Evolutionary conservation across 23 tunicate species (phyloP).

Genomic region (Diplosoma virens): DNA sequence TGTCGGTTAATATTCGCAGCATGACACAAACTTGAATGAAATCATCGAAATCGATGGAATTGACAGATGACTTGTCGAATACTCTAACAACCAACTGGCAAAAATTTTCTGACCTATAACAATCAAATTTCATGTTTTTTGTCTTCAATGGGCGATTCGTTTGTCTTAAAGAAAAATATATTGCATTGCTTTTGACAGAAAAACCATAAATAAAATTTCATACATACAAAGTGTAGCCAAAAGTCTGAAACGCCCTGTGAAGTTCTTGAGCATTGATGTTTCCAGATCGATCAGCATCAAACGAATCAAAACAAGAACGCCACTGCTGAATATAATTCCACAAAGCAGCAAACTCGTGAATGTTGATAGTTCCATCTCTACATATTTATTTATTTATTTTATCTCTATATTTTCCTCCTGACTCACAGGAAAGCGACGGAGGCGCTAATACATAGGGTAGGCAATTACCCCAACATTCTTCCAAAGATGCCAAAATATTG

Average conservation of each 20-base stretch:
- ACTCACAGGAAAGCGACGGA: too few relatives aligned
- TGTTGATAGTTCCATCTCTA: conserved; percentile 82
- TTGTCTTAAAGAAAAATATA: too few relatives aligned
- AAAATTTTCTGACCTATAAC: conserved; percentile 67
- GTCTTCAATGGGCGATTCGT: too few relatives aligned
- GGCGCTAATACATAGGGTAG: too few relatives aligned
- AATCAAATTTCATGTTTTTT: too few relatives aligned
- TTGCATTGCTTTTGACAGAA: too few relatives aligned
- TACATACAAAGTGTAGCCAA: conserved; percentile 83
- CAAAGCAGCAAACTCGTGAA: conserved; percentile 64
- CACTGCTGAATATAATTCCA: conserved; percentile 93
- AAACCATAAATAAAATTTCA: too few relatives aligned
- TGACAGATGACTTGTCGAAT: conserved; percentile 69
- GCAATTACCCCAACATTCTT: too few relatives aligned
- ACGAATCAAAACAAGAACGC: conserved; percentile 87
- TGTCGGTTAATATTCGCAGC: conserved; percentile 71
- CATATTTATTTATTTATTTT: too few relatives aligned
- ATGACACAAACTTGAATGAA: conserved; percentile 93
- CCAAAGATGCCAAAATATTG: too few relatives aligned
- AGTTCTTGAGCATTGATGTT: conserved; percentile 66
- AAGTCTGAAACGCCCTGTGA: conserved; percentile 62
- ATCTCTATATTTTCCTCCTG: too few relatives aligned
- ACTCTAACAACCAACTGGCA: conserved; percentile 53
- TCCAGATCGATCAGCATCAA: conserved; percentile 81
- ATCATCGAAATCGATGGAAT: conserved; percentile 87